Base-by-base conservation (phyloP, 2,113 vertebrate genomes). In the Peromyscus californicus region DNA sequence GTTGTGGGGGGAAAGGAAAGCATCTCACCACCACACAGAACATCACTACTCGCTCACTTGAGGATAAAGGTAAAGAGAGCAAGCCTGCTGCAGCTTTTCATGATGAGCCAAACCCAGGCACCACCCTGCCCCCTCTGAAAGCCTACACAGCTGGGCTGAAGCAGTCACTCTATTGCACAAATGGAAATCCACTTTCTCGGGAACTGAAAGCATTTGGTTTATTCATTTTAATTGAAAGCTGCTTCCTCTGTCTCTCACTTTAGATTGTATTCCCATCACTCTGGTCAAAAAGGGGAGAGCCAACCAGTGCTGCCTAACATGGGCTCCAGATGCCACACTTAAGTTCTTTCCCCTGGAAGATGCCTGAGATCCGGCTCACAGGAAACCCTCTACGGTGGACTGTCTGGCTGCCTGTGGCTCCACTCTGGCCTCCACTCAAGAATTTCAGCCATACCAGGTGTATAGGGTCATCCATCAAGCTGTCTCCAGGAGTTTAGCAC, bases 181-280 rank as follows among this genome's bases (percentile, higher is more conserved):
- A 33, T 21, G 88, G 45, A 94, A 89, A 89, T 69, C 24, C 8
- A 57, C 4, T 0, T 67, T 93, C 67, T 63, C 54, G 39, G 42
- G 24, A 45, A 45, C 6, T 31, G 70, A 45, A 94, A 97, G 36
- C 82, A 94, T 51, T 63, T 31, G 24, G 36, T 33, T 87, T 87
- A 69, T 70, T 92, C 83, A 84, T 90, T 76, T 72, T 75, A 39
- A 21, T 59, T 84, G 11, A 90, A 89, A 95, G 1, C 72, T 89
- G 83, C 31, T 95, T 93, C 83, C 54, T 92, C 39, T 33, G 1
- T 29, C 74, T 87, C n/a, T 51, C 1, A 51, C 61, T 89, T 93
- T 48, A 57, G 54, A 83, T 69, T 86, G 24, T 33, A 86, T 87
- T 87, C 39, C 4, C n/a, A 31, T 54, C 70, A 57, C n/a, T 57